Evolutionary conservation across 1,140 invertebrate species (phyloP), one percentile per base, ranked within the genome.

Genomic region (Rhopalosiphum padi): DNA sequence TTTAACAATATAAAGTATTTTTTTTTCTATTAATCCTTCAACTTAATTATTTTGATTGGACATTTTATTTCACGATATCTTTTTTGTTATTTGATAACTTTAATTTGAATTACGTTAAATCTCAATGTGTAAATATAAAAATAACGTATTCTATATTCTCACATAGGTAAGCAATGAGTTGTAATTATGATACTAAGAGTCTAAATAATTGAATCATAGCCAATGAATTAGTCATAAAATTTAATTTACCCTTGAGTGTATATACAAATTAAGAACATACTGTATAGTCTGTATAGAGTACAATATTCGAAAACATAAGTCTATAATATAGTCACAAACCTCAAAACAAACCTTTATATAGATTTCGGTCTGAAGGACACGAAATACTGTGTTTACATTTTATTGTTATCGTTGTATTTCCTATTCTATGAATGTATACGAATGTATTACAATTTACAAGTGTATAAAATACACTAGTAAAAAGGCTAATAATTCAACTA

Each of bases 291-390:
- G 53, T 68, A 60, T n/a, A 60, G 8, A 41, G 37, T 21, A 60
- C 7, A 37, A 53, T 90, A 35, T 18, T 35, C 35, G 22, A 37
- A 30, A 89, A 37, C 22, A 30, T 37, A 41, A 89, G 8, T 35
- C 9, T 90, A n/a, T 55, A 48, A 25, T n/a, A 18, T 1, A 35
- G 43, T 35, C 22, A 88, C 43, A 88, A 77, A n/a, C 22, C 25
- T 51, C 30, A 55, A 41, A 90, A 90, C 53, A 90, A 77, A 90
- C 88, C 88, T 90, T 90, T 90, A 25, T 90, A 90, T 41, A 55
- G 48, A 60, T 90, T 90, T 60, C 8, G 88, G 11, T 90, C 9
- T 30, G 51, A 60, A 90, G 37, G 35, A 55, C 88, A 60, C 41
- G 43, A 41, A 86, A 46, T 25, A 86, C 11, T 86, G 85, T 86